A percentile compares a stretch with the other conserved stretches of the same genome.
These are phyloP conservation scores for Eleginops maclovinus DNA, from an alignment of 2,113 vertebrate genomes.

Conservation along the genomic window DNA sequence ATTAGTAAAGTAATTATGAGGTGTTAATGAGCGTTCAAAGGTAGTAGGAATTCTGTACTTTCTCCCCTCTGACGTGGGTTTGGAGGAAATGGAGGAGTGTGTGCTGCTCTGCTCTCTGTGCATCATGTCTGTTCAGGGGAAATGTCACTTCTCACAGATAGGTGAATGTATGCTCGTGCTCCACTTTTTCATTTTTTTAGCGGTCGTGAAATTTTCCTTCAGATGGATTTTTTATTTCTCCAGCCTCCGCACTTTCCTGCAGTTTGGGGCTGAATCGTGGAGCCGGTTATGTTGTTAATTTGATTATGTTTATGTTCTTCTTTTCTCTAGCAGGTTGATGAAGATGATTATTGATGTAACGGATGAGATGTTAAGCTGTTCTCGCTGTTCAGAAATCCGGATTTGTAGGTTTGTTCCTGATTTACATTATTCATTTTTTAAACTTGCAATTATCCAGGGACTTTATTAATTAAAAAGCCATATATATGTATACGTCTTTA, in stretches of 20 bases:
- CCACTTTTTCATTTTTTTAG: background rate
- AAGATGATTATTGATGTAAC: conserved; percentile 15
- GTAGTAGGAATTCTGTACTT: conserved; percentile 81
- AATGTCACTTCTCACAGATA: conserved; percentile 41
- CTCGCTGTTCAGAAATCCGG: conserved; percentile 6
- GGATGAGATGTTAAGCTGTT: conserved; percentile 43
- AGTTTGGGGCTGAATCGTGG: conserved; percentile 19
- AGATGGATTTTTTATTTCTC: conserved; percentile 42
- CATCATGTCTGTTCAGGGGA: conserved; percentile 37
- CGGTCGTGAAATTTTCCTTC: conserved; percentile 21
- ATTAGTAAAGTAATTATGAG: conserved; percentile 95
- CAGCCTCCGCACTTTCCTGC: conserved; percentile 14
- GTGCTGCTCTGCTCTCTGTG: conserved; percentile 2
- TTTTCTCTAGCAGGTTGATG: conserved; percentile 44
- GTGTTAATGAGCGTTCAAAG: conserved; percentile 93
- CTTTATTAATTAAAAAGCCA: background rate
- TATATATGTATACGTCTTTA: background rate
- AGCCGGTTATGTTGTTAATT: background rate
- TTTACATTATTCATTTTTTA: conserved; percentile 11
- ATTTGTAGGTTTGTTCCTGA: conserved; percentile 64
- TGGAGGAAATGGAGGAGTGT: conserved; percentile 39
- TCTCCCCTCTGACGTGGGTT: conserved; percentile 27
- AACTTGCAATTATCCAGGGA: no score
- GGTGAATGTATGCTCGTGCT: conserved; percentile 21
- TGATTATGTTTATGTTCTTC: conserved; percentile 2